Base-by-base conservation (phyloP, 2,797 vertebrate genomes). In the Falco cherrug region DNA sequence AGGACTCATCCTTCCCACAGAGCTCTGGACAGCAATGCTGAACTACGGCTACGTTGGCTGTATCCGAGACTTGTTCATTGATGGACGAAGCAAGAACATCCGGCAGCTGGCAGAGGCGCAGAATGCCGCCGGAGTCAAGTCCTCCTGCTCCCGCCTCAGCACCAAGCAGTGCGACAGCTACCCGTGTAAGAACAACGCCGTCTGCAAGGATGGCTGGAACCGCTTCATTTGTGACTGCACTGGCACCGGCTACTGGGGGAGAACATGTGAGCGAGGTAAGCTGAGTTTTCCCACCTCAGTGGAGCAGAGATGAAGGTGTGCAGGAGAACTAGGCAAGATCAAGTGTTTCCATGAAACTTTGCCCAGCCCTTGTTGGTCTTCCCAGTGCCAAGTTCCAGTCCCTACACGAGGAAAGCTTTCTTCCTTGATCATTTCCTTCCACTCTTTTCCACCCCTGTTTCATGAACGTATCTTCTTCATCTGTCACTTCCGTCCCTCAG, bases 211-310 rank as follows among this genome's bases (percentile, higher is more conserved):
- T 6, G 99, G 99, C 92, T 99, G 99, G 99, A 99, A 99, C 97
- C 98, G 99, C 93, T 99, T 99, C 98, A 99, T 99, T 92, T 99
- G 99, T 7, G 99, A 99, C 97, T 99, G 99, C 96, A 99, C 99
- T 0, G 99, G 99, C 89, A 99, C 99, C 0, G 99, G 99, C 61
- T 99, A 98, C 89, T 99, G 99, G 99, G 99, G 99, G 5, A 98
- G 99, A 84, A 99, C 99, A 12, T 99, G 99, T 56, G 99, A 99
- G 71, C 98, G 99, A 98, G 99, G 99, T 99, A 96, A 98, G 99
- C 33, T 6, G 67, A 1, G 21, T 19, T n/a, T 64, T 35, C 63
- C 87, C 68, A 31, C 33, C 12, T 50, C 26, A 5, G n/a, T 48
- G 50, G 24, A 57, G 11, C 37, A 16, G 15, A 95, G 29, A 16